Evolutionary conservation across 2,113 vertebrate genomes (phyloP).

Genomic region (Osmerus mordax): DNA sequence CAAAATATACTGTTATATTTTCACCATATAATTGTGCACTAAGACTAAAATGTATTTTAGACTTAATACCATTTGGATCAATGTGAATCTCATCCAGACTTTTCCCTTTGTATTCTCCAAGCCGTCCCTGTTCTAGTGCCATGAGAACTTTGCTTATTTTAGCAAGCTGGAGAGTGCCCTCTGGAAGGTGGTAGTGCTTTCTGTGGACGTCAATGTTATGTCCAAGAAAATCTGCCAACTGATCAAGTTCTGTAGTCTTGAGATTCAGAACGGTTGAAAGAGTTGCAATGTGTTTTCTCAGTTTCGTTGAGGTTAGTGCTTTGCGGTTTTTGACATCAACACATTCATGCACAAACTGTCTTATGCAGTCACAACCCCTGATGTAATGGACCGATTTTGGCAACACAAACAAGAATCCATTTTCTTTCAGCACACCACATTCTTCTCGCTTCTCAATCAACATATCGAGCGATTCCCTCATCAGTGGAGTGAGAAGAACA

Average conservation of each 20-base stretch:
- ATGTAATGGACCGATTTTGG: constrained; percentile 21
- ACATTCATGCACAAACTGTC: constrained; percentile 27
- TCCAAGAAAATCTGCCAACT: constrained; percentile 23
- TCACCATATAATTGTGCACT: no score
- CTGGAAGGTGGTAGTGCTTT: no score
- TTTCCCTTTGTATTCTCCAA: constrained; percentile 24
- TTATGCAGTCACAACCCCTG: constrained; percentile 18
- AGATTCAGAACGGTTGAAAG: constrained; percentile 24
- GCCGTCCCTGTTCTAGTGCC: constrained; percentile 18
- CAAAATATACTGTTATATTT: no score
- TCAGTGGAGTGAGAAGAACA: constrained; percentile 7
- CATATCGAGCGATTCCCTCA: constrained; percentile 5
- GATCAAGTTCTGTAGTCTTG: constrained; percentile 24
- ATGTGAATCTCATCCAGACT: constrained; percentile 32
- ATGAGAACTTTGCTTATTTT: constrained; percentile 9
- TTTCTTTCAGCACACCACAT: constrained; percentile 5
- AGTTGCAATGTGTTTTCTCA: constrained; percentile 26
- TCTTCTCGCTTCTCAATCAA: constrained; percentile 1
- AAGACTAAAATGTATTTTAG: no score
- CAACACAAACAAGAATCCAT: constrained; percentile 24
- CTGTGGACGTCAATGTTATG: neutral
- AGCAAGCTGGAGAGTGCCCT: no score
- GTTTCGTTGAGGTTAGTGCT: constrained; percentile 12
- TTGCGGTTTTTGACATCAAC: neutral
- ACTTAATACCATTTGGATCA: constrained; percentile 11